Base-by-base conservation (phyloP, 1,140 invertebrate species). In the Mercenaria mercenaria region DNA sequence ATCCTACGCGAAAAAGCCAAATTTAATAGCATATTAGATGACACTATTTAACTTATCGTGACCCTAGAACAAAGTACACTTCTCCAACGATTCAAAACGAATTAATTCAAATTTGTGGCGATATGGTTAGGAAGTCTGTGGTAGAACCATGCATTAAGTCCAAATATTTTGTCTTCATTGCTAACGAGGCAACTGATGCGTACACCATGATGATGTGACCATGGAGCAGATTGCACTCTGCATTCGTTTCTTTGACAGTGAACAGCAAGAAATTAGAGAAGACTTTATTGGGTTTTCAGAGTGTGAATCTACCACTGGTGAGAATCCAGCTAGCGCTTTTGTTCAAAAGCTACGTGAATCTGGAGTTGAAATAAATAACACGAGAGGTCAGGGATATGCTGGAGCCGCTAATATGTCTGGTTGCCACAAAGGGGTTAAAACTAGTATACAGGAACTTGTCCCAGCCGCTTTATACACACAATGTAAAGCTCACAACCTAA, bases 201-300 rank as follows among this genome's bases (percentile, higher is more conserved):
- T 43, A 8, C 74, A 77, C 29, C 41, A 43, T 11, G 82, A 90
- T 74, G 15, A 6, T 11, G 43, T 59, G 4, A 83, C 67, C 11
- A 74, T 29, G 32, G 89, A 85, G 29, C 82, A 90, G 43, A 1
- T 90, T 13, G 76, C 82, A 26, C 56, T 90, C 18, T 90, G 81
- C 29, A 15, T 90, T 13, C 23, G 89, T 4, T 90, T 87, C 23
- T 32, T 74, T 34, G 41, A 32, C 39, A 10, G 3, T 34, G 32
- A 32, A 43, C 32, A 83, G 0, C 32, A 59, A 15, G 89, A 90
- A 64, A 34, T 83, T 3, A 67, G 83, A 43, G 3, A 77, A 34
- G 47, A 39, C 3, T 84, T 88, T 47, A 61, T 69, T 4, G 37
- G 43, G 8, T 47, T 47, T 47, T 47, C 43, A 47, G 43, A 47